Evolutionary conservation across 2,113 vertebrate genomes (phyloP).

Genomic region (Callionymus lyra): DNA sequence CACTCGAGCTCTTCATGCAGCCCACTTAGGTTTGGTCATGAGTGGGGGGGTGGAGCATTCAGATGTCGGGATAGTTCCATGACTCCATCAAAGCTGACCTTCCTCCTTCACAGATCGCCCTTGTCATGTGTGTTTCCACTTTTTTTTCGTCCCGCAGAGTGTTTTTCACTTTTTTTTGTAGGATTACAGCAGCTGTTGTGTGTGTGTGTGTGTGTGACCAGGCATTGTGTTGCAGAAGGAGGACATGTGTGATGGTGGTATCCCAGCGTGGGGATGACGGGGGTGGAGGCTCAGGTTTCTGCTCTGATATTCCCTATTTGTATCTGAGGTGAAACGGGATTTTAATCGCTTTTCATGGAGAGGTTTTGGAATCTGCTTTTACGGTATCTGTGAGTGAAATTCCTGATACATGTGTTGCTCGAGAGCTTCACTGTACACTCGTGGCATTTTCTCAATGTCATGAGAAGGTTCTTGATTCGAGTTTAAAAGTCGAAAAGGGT

Average conservation of each 20-base stretch:
- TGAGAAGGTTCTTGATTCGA: no score
- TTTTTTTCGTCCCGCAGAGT: constrained; percentile 12
- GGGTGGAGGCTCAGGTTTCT: constrained; percentile 11
- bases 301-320: no score
- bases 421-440: background rate
- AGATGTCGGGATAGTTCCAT: constrained; percentile 43
- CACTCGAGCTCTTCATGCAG: constrained; percentile 33
- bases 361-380: background rate
- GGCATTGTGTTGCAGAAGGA: constrained; percentile 10
- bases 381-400: constrained; percentile 2
- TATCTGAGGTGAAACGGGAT: constrained; percentile 1
- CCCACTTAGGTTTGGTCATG: constrained; percentile 6
- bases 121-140: constrained; percentile 29
- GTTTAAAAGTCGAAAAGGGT: no score
- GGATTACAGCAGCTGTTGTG: constrained; percentile 34
- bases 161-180: constrained; percentile 19
- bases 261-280: constrained; percentile 38
- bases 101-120: constrained; percentile 39
- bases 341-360: background rate
- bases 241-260: constrained; percentile 29
- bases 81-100: constrained; percentile 41
- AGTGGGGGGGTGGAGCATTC: constrained; percentile 29
- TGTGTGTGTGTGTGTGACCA: background rate
- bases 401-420: background rate
- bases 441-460: no score